Evolutionary conservation across 2,797 vertebrate species (phyloP), one percentile per base, ranked within the genome.

Genomic region (Orestias chungarensis): DNA sequence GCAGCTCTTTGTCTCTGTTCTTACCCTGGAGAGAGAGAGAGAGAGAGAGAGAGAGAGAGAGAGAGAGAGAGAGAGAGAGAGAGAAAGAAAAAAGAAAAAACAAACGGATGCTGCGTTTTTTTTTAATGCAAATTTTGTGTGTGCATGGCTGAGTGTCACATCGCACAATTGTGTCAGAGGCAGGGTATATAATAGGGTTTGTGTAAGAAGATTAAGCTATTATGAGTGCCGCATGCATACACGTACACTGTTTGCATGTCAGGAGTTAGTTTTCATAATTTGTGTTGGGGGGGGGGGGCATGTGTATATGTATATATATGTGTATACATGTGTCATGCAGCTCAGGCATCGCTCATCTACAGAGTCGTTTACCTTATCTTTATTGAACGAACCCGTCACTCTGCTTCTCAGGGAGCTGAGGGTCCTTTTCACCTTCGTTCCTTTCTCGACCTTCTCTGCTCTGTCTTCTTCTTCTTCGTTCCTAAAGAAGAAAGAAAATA

Each of bases 371-470:
- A 98, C 97, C 97, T 97, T 99, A 62, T 98, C 98, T 93, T 98
- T 98, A 86, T 96, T 97, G 93, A 97, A 97, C 84, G 96, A 97
- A 38, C 96, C 96, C 0, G 97, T 95, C 93, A 99, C 86, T 31
- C 97, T 93, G 92, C 87, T 97, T 84, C 94, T 95, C 75, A 99
- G 92, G 17, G 95, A 97, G 80, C 98, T 99, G 68, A 99, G 94
- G 0, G 95, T 97, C 20, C 96, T 93, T 87, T 96, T 97, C 86
- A 98, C 97, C 67, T 95, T 95, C 0, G 96, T 95, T 25, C 96
- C 93, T 82, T 90, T 96, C 88, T 96, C 95, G 0, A 87, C 84
- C 86, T 96, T 96, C 64, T 96, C 96, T 0, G 65, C 81, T 64
- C 91, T 95, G 38, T 90, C 93, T 20, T 88, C 93, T 17, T 90